A percentile compares a stretch with the other conserved stretches of the same genome.
phyloP scores from a whole-genome alignment of 2,888 invertebrate genomes.

The Brachyopa scutellaris region DNA sequence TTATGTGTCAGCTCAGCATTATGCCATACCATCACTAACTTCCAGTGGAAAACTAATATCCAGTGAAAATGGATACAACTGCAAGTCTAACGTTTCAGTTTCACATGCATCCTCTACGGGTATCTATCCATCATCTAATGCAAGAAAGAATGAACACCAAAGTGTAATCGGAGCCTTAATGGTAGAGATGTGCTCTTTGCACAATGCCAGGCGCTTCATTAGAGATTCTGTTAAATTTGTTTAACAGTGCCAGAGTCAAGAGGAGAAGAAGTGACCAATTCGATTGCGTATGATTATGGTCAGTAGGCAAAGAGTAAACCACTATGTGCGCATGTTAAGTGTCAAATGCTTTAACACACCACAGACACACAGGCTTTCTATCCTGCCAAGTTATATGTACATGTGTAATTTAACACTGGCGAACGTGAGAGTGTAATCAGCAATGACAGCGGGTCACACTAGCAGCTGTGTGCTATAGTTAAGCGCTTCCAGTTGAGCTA shows the following conservation, averaged over 20 bases:
- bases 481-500: not conserved
- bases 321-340: constrained; percentile 44
- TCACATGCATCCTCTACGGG: constrained; percentile 61
- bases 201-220: constrained; percentile 28
- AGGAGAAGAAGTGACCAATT: constrained; percentile 17
- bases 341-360: constrained; percentile 28
- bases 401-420: constrained; percentile 34
- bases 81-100: constrained; percentile 49
- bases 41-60: constrained; percentile 1
- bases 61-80: constrained; percentile 44
- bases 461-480: not conserved
- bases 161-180: constrained; percentile 53
- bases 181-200: constrained; percentile 6
- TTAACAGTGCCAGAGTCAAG: not conserved
- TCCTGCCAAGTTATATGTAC: constrained; percentile 5
- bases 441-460: not conserved
- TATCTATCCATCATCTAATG: constrained; percentile 58
- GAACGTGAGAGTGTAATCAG: constrained; percentile 40
- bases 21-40: not conserved
- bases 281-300: constrained; percentile 21
- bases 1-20: constrained; percentile 31
- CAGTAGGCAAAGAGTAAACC: constrained; percentile 5
- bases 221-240: constrained; percentile 9
- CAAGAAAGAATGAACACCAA: constrained; percentile 40
- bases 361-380: not conserved